phyloP scores from a whole-genome alignment of 2,888 invertebrate genomes.

The Drosophila meridionalis region DNA sequence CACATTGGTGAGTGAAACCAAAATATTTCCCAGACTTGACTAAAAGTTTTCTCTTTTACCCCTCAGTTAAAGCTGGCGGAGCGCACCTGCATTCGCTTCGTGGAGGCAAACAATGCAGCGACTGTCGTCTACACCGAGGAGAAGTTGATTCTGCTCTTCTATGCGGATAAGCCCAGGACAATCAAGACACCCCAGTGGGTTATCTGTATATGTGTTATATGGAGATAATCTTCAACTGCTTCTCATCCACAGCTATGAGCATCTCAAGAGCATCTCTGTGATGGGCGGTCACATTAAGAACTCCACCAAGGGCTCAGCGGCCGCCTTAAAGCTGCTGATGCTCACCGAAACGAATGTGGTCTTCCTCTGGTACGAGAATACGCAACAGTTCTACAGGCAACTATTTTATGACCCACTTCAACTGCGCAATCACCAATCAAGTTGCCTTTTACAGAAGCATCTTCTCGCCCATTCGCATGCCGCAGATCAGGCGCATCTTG shows the following conservation, averaged over 20 bases:
- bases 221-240: neutral
- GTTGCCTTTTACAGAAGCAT: slow-evolving; percentile 69
- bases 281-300: slow-evolving; percentile 77
- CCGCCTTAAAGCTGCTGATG: slow-evolving; percentile 80
- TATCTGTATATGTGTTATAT: neutral
- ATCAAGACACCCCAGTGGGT: slow-evolving; percentile 83
- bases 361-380: slow-evolving; percentile 84
- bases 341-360: slow-evolving; percentile 83
- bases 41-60: neutral
- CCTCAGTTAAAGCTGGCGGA: slow-evolving; percentile 75
- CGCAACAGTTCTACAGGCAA: slow-evolving; percentile 83
- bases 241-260: slow-evolving; percentile 73
- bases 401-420: neutral
- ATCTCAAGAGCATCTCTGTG: slow-evolving; percentile 79
- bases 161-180: slow-evolving; percentile 77
- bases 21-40: neutral
- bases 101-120: slow-evolving; percentile 84
- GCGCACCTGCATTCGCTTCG: slow-evolving; percentile 70
- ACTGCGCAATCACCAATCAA: neutral
- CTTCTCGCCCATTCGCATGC: slow-evolving; percentile 77
- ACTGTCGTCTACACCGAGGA: slow-evolving; percentile 78
- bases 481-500: slow-evolving; percentile 81
- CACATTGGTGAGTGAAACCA: slow-evolving; percentile 62
- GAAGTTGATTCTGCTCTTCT: slow-evolving; percentile 77
- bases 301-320: slow-evolving; percentile 74